Evolutionary conservation across 2,888 invertebrate genomes (phyloP).

Genomic region (Actias luna): DNA sequence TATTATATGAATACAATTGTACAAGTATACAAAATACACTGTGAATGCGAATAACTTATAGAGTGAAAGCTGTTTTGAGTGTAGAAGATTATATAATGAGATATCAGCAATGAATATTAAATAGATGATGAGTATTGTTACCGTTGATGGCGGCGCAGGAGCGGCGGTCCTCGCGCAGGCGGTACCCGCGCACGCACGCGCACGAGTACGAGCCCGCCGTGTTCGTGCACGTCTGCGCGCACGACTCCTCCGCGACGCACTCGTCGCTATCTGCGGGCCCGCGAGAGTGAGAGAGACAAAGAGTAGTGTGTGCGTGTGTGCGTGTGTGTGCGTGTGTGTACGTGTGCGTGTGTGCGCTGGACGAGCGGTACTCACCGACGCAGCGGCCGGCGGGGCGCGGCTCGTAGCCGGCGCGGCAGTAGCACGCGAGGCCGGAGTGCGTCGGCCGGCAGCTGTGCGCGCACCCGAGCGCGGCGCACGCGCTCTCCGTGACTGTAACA

Average conservation of each 20-base stretch:
- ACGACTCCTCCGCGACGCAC: slow-evolving; percentile 86
- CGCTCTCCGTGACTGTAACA: slow-evolving; percentile 54
- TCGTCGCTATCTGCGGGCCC: slow-evolving; percentile 86
- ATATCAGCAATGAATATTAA: neutral
- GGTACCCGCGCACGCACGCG: slow-evolving; percentile 87
- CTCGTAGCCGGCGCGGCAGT: slow-evolving; percentile 86
- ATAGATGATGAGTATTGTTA: slow-evolving; percentile 41
- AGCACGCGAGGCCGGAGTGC: slow-evolving; percentile 87
- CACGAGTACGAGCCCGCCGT: slow-evolving; percentile 86
- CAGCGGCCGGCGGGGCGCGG: slow-evolving; percentile 82
- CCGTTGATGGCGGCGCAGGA: slow-evolving; percentile 87
- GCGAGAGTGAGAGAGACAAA: too few relatives aligned
- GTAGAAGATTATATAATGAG: too few relatives aligned
- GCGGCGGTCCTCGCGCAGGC: slow-evolving; percentile 69
- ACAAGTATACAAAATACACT: too few relatives aligned
- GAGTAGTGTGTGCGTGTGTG: too few relatives aligned
- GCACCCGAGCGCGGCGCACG: slow-evolving; percentile 81
- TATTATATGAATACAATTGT: too few relatives aligned
- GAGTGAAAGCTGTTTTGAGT: too few relatives aligned
- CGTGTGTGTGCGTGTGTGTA: neutral
- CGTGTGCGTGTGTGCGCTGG: neutral
- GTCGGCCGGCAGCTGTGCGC: slow-evolving; percentile 87
- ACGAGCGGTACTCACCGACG: slow-evolving; percentile 55
- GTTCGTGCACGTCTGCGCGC: slow-evolving; percentile 89
- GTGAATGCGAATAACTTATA: neutral